A percentile compares a stretch with the other conserved stretches of the same genome.
Conservation (phyloP, 2,797 vertebrate genomes). For the Moxostoma hubbsi region DNA sequence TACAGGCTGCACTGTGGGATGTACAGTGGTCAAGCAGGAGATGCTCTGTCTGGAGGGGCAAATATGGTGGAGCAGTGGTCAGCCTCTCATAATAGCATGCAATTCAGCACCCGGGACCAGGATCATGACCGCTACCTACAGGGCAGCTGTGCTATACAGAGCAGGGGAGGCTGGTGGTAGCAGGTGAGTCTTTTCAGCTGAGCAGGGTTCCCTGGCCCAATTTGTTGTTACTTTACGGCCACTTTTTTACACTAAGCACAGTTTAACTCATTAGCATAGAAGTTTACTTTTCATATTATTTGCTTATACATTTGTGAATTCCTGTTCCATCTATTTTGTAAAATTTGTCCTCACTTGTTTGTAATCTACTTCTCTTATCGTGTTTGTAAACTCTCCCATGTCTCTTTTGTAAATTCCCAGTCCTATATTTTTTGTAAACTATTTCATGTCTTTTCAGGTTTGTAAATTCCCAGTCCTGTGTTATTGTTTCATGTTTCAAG, state of each 20-base stretch:
- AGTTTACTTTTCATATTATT: too few relatives aligned
- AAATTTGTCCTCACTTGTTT: too few relatives aligned
- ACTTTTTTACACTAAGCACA: neutral
- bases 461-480: neutral
- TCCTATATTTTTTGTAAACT: too few relatives aligned
- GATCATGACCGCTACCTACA: conserved; percentile 86
- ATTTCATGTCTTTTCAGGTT: too few relatives aligned
- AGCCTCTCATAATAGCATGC: conserved; percentile 84
- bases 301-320: too few relatives aligned
- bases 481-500: conserved; percentile 67
- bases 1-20: conserved; percentile 84
- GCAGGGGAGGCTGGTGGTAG: conserved; percentile 92
- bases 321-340: too few relatives aligned
- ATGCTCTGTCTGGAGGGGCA: conserved; percentile 83
- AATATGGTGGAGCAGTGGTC: conserved; percentile 88
- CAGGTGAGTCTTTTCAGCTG: conserved; percentile 74
- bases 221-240: neutral
- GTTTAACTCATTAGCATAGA: too few relatives aligned
- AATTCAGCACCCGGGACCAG: conserved; percentile 87
- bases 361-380: too few relatives aligned
- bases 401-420: too few relatives aligned
- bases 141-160: conserved; percentile 88
- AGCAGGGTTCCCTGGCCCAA: too few relatives aligned
- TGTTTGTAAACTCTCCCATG: too few relatives aligned
- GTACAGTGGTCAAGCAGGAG: conserved; percentile 87